These are phyloP conservation scores for Lasioglossum leucozonium DNA, from an alignment of 2,888 invertebrate species.

Conservation along the genomic window DNA sequence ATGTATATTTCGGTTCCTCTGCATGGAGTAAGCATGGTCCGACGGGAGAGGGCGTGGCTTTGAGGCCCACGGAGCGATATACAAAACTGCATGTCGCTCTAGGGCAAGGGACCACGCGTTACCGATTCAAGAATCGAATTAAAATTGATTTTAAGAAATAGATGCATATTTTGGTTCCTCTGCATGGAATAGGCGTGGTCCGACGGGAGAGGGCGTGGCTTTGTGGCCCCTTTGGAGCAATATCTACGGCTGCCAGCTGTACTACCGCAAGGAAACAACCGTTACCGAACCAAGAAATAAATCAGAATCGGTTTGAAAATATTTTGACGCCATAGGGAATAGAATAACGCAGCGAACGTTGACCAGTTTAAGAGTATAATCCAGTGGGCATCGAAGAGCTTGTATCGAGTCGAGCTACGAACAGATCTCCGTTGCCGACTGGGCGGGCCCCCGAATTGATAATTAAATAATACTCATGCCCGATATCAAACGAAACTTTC, in stretches of 20 bases:
- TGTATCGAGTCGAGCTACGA: not conserved
- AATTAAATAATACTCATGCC: slow-evolving; percentile 71
- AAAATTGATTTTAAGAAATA: not conserved
- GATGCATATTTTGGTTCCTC: no score
- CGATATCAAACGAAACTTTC: slow-evolving; percentile 70
- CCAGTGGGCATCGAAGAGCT: not conserved
- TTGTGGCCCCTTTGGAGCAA: not conserved
- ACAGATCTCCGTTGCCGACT: not conserved
- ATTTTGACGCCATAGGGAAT: not conserved
- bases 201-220: not conserved
- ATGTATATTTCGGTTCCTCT: no score
- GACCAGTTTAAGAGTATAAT: not conserved
- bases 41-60: not conserved
- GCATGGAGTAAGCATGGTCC: not conserved
- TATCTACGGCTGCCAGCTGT: not conserved
- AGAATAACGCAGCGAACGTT: not conserved
- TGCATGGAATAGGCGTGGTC: not conserved
- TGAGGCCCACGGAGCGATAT: not conserved
- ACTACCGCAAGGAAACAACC: not conserved
- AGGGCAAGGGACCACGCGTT: not conserved
- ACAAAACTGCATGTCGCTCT: not conserved
- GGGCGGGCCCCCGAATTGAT: slow-evolving; percentile 47
- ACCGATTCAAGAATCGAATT: not conserved
- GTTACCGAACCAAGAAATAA: no score
- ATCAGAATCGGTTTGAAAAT: not conserved